Percentiles rank a stretch among this genome's conserved stretches.
Conservation (phyloP, 2,797 vertebrate species). For the Rhinella marina region DNA sequence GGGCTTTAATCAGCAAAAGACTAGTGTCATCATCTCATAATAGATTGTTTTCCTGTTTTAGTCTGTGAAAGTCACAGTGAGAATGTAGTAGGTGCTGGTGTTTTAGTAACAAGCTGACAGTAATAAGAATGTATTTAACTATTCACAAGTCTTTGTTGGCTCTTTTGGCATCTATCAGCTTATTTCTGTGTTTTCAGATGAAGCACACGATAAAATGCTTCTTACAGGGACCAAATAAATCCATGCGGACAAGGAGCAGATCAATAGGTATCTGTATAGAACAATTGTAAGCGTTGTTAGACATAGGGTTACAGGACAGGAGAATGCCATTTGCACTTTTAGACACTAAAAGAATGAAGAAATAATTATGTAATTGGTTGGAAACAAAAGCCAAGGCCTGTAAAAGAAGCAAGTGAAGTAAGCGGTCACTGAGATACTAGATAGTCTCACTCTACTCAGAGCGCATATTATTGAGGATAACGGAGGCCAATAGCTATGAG, state of each 20-base stretch:
- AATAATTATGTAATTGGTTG: neutral
- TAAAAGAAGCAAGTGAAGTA: neutral
- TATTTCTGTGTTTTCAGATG: neutral
- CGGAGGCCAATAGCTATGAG: no score
- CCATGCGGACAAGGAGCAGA: neutral
- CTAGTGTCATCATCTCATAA: neutral
- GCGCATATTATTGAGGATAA: no score
- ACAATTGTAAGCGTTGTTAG: neutral
- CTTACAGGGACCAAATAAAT: neutral
- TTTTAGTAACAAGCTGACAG: neutral
- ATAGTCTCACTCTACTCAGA: neutral
- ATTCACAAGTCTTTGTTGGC: neutral
- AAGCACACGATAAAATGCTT: neutral
- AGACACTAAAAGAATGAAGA: neutral
- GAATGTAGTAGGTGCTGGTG: neutral
- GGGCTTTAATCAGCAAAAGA: neutral
- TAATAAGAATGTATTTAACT: neutral
- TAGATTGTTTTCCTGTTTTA: neutral
- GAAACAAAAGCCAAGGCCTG: neutral
- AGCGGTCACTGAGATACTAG: neutral
- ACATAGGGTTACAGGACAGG: neutral
- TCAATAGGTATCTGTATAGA: neutral
- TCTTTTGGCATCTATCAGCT: neutral
- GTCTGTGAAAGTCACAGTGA: neutral
- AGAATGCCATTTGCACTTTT: neutral